Base-by-base conservation (phyloP, 2,797 vertebrate genomes). In the Picus viridis region DNA sequence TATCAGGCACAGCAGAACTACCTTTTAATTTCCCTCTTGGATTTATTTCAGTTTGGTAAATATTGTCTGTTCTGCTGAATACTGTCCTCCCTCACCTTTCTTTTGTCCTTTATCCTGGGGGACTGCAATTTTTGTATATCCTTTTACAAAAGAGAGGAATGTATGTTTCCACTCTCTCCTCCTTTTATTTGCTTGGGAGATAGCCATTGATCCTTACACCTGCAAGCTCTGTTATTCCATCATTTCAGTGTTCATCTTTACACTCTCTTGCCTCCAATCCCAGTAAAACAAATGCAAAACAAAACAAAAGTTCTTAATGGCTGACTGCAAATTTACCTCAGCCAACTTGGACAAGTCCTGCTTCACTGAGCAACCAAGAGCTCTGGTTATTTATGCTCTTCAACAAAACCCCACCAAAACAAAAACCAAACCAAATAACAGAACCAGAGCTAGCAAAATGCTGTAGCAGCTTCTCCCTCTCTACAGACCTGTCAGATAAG, bases 231-330 rank as follows among this genome's bases (percentile, higher is more conserved):
- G 10, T 69, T 16, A 58, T 57, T 91, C 53, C 81, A 3, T 75
- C 59, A 85, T 45, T 89, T 89, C 72, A 73, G 49, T 24, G 47
- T 57, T 92, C 51, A 82, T 89, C 45, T 64, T 75, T 57, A 45
- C 23, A 51, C 26, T 51, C 12, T 73, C 26, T 80, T 83, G 39
- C 27, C 83, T 78, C 76, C 73, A 90, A 30, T 76, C 14, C 29
- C 39, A n/a, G 41, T 76, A 88, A 92, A 92, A 63, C 8, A 83
- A 69, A 63, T 59, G 47, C 74, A 30, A 89, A 92, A 91, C 41
- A 84, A 20, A 57, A 19, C 18, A 18, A 22, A 64, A 78, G 34
- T 83, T 81, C 69, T 77, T 59, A 59, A 45, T 76, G 59, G 5
- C 43, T 86, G 61, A 11, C 58, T 91, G 34, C 30, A 85, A 61